Evolutionary conservation across 2,888 invertebrate species (phyloP).

Genomic region (Pemphredon lugubris): DNA sequence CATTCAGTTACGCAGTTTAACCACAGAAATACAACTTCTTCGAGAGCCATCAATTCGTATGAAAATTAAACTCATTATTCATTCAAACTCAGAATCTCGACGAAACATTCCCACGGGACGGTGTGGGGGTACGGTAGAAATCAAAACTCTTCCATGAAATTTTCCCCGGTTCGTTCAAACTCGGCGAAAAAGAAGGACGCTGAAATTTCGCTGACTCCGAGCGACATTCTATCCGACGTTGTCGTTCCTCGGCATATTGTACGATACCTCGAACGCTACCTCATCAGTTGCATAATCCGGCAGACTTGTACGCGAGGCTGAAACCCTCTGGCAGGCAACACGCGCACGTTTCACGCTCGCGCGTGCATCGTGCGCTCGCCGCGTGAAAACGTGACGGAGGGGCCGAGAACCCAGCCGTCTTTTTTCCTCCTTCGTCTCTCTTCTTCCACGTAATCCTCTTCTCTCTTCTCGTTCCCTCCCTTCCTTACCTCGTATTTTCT

Average conservation of each 20-base stretch:
- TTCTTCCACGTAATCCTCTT: not conserved
- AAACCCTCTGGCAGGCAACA: constrained; percentile 16
- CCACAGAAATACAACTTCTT: too few species aligned
- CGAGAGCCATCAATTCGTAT: too few species aligned
- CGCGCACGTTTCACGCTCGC: constrained; percentile 7
- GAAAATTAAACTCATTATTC: too few species aligned
- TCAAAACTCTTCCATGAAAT: too few species aligned
- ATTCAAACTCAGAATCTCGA: too few species aligned
- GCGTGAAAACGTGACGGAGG: constrained; percentile 34
- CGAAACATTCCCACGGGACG: too few species aligned
- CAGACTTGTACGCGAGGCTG: constrained; percentile 16
- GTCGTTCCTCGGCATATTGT: constrained; percentile 29
- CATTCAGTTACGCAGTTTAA: too few species aligned
- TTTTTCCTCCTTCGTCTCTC: not conserved
- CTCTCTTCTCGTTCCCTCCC: not conserved
- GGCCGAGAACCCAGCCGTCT: constrained; percentile 15
- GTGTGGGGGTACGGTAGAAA: too few species aligned
- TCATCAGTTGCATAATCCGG: constrained; percentile 67
- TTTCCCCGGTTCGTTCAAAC: not conserved
- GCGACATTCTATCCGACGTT: constrained; percentile 3
- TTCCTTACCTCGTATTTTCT: too few species aligned
- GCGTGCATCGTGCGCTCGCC: constrained; percentile 24
- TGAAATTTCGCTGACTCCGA: constrained; percentile 11
- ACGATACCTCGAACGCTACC: constrained; percentile 56
- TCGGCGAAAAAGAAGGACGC: not conserved